phyloP scores from a whole-genome alignment of 2,113 vertebrate genomes.

The Labeo rohita region DNA sequence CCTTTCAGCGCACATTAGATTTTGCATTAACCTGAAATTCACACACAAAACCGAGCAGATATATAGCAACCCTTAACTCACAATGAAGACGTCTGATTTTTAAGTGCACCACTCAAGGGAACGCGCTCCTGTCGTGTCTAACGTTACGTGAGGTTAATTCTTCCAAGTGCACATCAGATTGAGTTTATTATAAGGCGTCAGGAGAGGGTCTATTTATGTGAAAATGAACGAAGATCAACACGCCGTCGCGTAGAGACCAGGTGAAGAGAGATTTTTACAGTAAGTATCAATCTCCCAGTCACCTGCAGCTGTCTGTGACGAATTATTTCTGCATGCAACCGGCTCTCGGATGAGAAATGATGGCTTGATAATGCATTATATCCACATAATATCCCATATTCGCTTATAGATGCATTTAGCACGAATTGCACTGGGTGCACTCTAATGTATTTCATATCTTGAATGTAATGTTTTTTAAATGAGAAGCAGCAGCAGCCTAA shows the following conservation, averaged over 20 bases:
- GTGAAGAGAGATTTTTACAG: background rate
- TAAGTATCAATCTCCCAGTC: constrained; percentile 2
- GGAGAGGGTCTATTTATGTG: background rate
- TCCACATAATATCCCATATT: background rate
- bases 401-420: background rate
- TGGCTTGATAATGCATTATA: background rate
- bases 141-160: background rate
- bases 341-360: background rate
- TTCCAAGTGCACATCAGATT: background rate
- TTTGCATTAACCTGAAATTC: background rate
- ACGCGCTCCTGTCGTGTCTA: background rate
- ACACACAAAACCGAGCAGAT: too few species aligned
- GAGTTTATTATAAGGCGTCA: background rate
- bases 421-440: constrained; percentile 45
- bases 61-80: background rate
- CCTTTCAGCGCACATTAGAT: background rate
- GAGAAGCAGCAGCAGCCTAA: constrained; percentile 72
- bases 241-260: background rate
- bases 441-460: constrained; percentile 53
- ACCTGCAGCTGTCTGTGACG: constrained; percentile 7
- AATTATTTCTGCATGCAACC: background rate
- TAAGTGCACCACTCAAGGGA: background rate
- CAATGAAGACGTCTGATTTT: background rate
- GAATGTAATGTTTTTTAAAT: constrained; percentile 52
- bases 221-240: constrained; percentile 15